Evolutionary conservation across 2,113 vertebrate species (phyloP), one percentile per base, ranked within the genome.

Genomic region (Astur gentilis): DNA sequence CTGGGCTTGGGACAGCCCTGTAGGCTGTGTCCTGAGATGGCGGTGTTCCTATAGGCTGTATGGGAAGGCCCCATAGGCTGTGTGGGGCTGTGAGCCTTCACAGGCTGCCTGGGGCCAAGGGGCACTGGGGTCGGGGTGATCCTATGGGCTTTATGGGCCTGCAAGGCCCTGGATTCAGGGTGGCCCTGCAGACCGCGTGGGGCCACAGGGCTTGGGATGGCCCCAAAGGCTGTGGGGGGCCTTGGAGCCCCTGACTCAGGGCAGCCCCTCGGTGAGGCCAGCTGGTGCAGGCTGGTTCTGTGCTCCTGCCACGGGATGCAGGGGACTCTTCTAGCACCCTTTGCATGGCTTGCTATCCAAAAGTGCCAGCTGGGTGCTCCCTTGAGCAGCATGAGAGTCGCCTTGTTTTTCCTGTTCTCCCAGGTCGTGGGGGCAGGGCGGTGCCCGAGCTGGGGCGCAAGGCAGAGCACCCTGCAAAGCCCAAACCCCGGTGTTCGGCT

Each of bases 381-480:
- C 34, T 8, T 5, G 23, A 45, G 76, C 71, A 34, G 57, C 2
- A 1, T 29, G 34, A 69, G n/a, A 50, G 26, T 13, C 11, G 0
- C 49, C 82, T 44, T 50, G 89, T 36, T 73, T 49, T 65, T 87
- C 95, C 7, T 13, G 73, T 82, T 94, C 57, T 64, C 36, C 82
- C 38, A 40, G 49, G 54, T 67, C 0, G 1, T 16, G n/a, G 0
- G 1, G 42, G 64, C 64, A 62, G 82, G 92, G 83, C 0, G 3
- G 52, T 58, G 83, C 86, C 40, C 0, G 8, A 40, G 81, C 32
- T 16, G 27, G 44, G 72, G n/a, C 0, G 0, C 25, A 16, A 22
- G 45, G 45, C 50, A 40, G 38, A 26, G 61, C 45, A 19, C 22
- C 34, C 61, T 22, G 4, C 60, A 31, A 15, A n/a, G 42, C 65